These are phyloP conservation scores for Clunio marinus DNA, from an alignment of 2,888 invertebrate species.

Conservation along the genomic window DNA sequence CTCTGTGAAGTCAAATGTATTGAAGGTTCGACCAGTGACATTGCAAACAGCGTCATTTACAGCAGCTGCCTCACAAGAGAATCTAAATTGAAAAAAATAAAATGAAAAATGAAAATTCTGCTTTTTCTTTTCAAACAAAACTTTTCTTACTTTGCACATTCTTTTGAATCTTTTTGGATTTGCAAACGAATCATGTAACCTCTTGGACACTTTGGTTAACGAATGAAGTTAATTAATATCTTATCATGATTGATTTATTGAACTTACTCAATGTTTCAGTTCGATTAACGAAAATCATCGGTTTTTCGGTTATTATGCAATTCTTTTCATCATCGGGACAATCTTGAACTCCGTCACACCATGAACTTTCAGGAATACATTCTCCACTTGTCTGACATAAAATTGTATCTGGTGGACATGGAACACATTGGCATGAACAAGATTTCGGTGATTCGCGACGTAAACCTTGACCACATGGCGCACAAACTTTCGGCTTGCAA, in stretches of 20 bases:
- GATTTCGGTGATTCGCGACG: slow-evolving; percentile 58
- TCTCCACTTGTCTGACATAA: slow-evolving; percentile 70
- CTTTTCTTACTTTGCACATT: slow-evolving; percentile 54
- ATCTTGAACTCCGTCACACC: slow-evolving; percentile 79
- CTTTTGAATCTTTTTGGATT: slow-evolving; percentile 46
- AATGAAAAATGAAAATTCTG: no score
- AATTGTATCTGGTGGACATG: slow-evolving; percentile 62
- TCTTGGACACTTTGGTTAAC: slow-evolving; percentile 58
- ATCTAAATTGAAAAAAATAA: no score
- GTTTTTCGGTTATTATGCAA: slow-evolving; percentile 52
- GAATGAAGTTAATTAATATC: no score
- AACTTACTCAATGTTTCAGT: slow-evolving; percentile 41
- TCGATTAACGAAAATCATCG: slow-evolving; percentile 41
- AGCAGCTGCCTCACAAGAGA: slow-evolving; percentile 61
- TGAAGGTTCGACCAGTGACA: slow-evolving; percentile 70
- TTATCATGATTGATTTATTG: no score
- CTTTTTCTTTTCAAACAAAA: slow-evolving; percentile 1
- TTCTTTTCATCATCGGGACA: slow-evolving; percentile 77
- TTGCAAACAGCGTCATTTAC: slow-evolving; percentile 58
- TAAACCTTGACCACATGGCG: slow-evolving; percentile 58
- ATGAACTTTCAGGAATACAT: slow-evolving; percentile 64
- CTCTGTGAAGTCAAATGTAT: slow-evolving; percentile 73
- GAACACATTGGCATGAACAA: slow-evolving; percentile 70
- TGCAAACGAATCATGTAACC: slow-evolving; percentile 58
- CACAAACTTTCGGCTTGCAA: slow-evolving; percentile 67